Evolutionary conservation across 1,140 invertebrate species (phyloP).

Genomic region (Augochlora pura): DNA sequence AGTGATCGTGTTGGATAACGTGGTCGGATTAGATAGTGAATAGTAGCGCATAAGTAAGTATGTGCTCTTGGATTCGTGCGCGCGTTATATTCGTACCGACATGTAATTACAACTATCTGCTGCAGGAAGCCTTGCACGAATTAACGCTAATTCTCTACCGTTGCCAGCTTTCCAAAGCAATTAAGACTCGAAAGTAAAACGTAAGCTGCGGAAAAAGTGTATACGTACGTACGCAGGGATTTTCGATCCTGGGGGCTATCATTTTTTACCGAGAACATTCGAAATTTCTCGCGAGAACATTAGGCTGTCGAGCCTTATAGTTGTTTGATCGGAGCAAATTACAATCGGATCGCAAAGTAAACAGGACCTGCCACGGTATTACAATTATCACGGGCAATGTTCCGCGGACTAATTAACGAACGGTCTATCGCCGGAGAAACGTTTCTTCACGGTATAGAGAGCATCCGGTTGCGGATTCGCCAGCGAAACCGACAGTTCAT

Average conservation of each 20-base stretch:
- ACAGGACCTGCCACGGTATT: neutral
- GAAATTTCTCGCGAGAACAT: neutral
- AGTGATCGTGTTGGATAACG: neutral
- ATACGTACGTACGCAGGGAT: neutral
- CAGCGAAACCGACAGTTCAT: slow-evolving; percentile 23
- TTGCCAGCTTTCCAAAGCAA: slow-evolving; percentile 38
- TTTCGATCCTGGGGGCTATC: neutral
- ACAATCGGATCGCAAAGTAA: no score
- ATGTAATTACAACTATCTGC: slow-evolving; percentile 12
- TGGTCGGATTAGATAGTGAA: neutral
- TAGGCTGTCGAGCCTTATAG: no score
- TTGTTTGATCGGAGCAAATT: no score
- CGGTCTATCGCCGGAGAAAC: slow-evolving; percentile 2
- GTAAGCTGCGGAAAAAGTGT: neutral
- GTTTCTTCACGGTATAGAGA: slow-evolving; percentile 26
- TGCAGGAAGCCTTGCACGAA: slow-evolving; percentile 20
- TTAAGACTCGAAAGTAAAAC: slow-evolving; percentile 32
- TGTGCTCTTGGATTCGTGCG: neutral
- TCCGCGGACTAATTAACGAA: slow-evolving; percentile 23
- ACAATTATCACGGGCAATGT: neutral
- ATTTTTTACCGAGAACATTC: neutral
- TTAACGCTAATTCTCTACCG: slow-evolving; percentile 14
- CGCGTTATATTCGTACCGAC: neutral
- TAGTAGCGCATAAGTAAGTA: no score
- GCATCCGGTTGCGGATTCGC: slow-evolving; percentile 41